phyloP scores from a whole-genome alignment of 2,797 vertebrate species.

The Enteromius unitaeniatus region DNA sequence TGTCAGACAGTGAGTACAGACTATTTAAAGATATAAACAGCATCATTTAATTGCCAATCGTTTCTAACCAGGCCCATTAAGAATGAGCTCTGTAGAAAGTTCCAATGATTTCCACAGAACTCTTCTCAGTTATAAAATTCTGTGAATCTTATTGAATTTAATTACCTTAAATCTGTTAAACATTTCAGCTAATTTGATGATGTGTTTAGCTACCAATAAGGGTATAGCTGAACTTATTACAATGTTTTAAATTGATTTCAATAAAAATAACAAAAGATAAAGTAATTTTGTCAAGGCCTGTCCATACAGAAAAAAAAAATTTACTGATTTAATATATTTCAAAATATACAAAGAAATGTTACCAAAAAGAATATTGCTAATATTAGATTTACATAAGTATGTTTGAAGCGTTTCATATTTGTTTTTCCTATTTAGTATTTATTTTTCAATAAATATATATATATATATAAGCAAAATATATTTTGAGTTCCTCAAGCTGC shows the following conservation, averaged over 20 bases:
- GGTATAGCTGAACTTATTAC: not conserved
- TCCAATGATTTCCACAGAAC: not conserved
- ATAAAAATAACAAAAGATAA: not conserved
- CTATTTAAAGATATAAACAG: not conserved
- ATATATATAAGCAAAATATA: not conserved
- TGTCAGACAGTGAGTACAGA: conserved; percentile 90
- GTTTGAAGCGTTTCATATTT: not conserved
- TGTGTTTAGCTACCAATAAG: not conserved
- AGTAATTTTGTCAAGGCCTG: not conserved
- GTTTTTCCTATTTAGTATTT: not conserved
- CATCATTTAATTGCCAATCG: not conserved
- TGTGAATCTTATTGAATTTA: not conserved
- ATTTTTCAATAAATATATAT: not conserved
- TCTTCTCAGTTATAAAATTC: too few relatives aligned
- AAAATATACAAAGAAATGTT: not conserved
- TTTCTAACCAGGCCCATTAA: not conserved
- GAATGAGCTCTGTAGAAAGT: not conserved
- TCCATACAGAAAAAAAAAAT: not conserved
- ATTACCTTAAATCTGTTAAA: not conserved
- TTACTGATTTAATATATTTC: not conserved
- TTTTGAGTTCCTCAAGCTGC: not conserved
- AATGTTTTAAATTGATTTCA: not conserved
- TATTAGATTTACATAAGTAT: not conserved
- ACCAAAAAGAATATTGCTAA: not conserved
- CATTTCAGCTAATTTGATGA: not conserved